Percentiles rank a stretch among this genome's conserved stretches.
phyloP scores from a whole-genome alignment of 2,113 vertebrate genomes.

The Brienomyrus brachyistius region DNA sequence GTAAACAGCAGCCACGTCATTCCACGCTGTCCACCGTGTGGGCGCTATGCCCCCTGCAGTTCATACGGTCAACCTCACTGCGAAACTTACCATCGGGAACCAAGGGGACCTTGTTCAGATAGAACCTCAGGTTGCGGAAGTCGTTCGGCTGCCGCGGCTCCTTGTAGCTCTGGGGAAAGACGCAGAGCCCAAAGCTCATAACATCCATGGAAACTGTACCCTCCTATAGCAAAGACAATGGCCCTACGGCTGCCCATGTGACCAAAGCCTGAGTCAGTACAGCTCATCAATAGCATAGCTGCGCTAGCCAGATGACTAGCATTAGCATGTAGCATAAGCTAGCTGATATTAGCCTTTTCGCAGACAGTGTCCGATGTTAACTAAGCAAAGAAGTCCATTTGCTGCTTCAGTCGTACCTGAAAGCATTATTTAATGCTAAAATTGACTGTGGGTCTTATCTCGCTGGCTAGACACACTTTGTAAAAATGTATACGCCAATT shows the following conservation, averaged over 20 bases:
- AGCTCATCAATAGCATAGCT: background rate
- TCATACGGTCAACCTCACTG: background rate
- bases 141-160: slow-evolving; percentile 81
- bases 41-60: background rate
- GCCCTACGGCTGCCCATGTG: background rate
- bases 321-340: background rate
- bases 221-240: background rate
- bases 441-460: background rate
- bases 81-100: slow-evolving; percentile 82
- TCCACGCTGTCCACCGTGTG: background rate
- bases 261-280: background rate
- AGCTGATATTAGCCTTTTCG: background rate
- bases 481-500: background rate
- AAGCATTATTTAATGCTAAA: background rate
- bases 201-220: background rate
- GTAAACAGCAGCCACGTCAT: background rate
- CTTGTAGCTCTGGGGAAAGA: slow-evolving; percentile 75
- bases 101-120: slow-evolving; percentile 94
- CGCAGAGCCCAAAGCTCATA: background rate
- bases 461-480: background rate
- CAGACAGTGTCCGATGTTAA: background rate
- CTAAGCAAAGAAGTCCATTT: background rate
- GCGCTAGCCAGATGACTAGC: background rate
- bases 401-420: background rate
- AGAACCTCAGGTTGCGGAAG: slow-evolving; percentile 91